Percentiles rank a stretch among this genome's conserved stretches.
Evolutionary conservation across 2,888 invertebrate genomes (phyloP).

Genomic region (Drosophila subquinaria): DNA sequence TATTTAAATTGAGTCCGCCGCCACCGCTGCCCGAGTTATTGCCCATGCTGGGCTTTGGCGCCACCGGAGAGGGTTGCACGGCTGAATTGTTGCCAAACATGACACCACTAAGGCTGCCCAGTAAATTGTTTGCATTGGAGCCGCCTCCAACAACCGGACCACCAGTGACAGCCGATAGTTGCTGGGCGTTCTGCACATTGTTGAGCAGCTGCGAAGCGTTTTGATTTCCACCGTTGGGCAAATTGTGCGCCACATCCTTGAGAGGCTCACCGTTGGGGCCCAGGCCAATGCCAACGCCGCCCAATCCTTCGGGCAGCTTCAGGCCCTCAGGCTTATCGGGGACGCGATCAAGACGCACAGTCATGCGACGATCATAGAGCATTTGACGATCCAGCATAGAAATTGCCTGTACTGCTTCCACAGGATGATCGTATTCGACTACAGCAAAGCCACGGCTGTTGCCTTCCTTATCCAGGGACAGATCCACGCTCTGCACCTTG

Average conservation of each 20-base stretch:
- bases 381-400: slow-evolving; percentile 99
- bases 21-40: slow-evolving; percentile 66
- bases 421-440: slow-evolving; percentile 98
- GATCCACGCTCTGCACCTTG: slow-evolving; percentile 95
- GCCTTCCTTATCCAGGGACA: slow-evolving; percentile 97
- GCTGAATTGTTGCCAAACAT: slow-evolving; percentile 76
- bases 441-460: slow-evolving; percentile 98
- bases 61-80: slow-evolving; percentile 84
- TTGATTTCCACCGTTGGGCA: slow-evolving; percentile 86
- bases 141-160: slow-evolving; percentile 54
- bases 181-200: slow-evolving; percentile 57
- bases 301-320: slow-evolving; percentile 95
- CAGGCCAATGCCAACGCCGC: slow-evolving; percentile 96
- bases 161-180: slow-evolving; percentile 57
- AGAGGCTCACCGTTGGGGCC: slow-evolving; percentile 97
- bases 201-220: slow-evolving; percentile 66
- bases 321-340: slow-evolving; percentile 90
- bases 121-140: slow-evolving; percentile 67
- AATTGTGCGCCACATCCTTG: slow-evolving; percentile 92
- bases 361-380: slow-evolving; percentile 96
- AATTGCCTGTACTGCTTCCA: slow-evolving; percentile 98
- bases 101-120: slow-evolving; percentile 65
- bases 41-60: slow-evolving; percentile 77
- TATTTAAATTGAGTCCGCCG: slow-evolving; percentile 79
- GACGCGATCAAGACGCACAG: slow-evolving; percentile 96